Evolutionary conservation across 2,113 vertebrate species (phyloP), one percentile per base, ranked within the genome.

Genomic region (Plecturocebus donacophilus): DNA sequence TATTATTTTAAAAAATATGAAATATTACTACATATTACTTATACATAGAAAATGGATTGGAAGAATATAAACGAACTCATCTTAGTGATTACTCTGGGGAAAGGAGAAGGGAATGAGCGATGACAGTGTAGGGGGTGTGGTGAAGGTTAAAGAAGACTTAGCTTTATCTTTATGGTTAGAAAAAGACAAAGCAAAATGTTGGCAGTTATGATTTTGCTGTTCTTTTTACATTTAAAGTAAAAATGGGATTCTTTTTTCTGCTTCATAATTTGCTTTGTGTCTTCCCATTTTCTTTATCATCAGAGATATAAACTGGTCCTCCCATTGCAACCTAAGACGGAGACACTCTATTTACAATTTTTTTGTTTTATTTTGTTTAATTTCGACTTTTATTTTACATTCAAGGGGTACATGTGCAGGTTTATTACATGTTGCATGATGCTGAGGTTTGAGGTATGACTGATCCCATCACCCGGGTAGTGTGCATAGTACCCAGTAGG

Each of bases 171-270:
- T 42, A 56, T 83, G 35, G 3, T 73, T 91, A 45, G 70, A 90
- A 52, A 75, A 90, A 70, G 45, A 79, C 32, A 91, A 87, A 66
- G 40, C 54, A 61, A 94, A 96, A 95, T 76, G 32, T 54, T 20
- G 11, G 42, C 73, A 58, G 12, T 54, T 25, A 61, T 23, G 25
- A 77, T 14, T 76, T 90, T 13, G 5, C 40, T 76, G 49, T 70
- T 45, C 8, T 19, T 71, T 87, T 61, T 32, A 49, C 35, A 70
- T 30, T 90, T 76, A 17, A 94, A 70, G 38, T 68, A 86, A 85
- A 94, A 92, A 73, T 2, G 3, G 81, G 30, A 73, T 40, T 75
- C 13, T 64, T 91, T 61, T 40, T 70, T 68, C 52, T 77, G 40
- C 35, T 77, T 56, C n/a, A n/a, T 47, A 54, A 38, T 3, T 75